These are phyloP conservation scores for Ranitomeya variabilis DNA, from an alignment of 2,113 vertebrate species.

Conservation along the genomic window DNA sequence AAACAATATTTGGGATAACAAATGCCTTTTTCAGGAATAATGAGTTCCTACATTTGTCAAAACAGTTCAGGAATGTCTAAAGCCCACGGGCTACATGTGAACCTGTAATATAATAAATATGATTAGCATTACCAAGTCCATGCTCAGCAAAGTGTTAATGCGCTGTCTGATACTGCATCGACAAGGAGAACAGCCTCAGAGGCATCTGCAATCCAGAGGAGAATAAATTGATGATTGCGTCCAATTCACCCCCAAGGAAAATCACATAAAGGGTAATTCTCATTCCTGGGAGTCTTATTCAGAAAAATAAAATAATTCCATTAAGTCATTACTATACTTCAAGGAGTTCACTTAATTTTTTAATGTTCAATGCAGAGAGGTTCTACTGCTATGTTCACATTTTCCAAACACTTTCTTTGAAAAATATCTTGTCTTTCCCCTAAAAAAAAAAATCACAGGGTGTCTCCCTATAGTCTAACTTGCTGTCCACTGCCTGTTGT, in stretches of 20 bases:
- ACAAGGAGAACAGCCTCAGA: constrained; percentile 32
- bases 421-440: too few species aligned
- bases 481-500: too few species aligned
- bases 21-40: constrained; percentile 41
- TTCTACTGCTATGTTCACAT: too few species aligned
- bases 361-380: background rate
- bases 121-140: constrained; percentile 26
- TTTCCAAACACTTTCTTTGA: too few species aligned
- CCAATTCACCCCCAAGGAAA: background rate
- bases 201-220: constrained; percentile 1
- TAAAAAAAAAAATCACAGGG: too few species aligned
- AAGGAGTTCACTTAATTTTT: background rate
- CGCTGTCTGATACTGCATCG: constrained; percentile 1
- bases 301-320: background rate
- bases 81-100: constrained; percentile 14
- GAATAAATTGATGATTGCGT: background rate
- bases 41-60: constrained; percentile 34
- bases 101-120: constrained; percentile 30
- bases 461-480: too few species aligned
- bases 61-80: constrained; percentile 46
- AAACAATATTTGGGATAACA: constrained; percentile 45
- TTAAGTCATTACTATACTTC: background rate
- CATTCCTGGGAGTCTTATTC: background rate
- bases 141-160: constrained; percentile 30
- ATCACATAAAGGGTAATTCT: background rate